A percentile compares a stretch with the other conserved stretches of the same genome.
These are phyloP conservation scores for Baronia brevicornis DNA, from an alignment of 2,888 invertebrate genomes.

Conservation along the genomic window DNA sequence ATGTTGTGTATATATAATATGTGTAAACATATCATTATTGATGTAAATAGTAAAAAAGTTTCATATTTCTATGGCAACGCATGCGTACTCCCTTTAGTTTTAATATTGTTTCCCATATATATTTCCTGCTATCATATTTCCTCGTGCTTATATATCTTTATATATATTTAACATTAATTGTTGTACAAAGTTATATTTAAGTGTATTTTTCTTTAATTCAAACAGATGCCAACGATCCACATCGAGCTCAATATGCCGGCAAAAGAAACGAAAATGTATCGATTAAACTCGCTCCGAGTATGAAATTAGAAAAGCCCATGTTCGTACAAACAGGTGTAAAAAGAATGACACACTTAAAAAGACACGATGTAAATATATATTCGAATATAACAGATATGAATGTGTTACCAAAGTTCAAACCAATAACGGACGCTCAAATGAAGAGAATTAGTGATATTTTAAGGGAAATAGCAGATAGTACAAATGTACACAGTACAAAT, in stretches of 20 bases:
- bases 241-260: constrained; percentile 50
- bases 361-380: constrained; percentile 38
- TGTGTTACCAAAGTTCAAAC: constrained; percentile 56
- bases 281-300: constrained; percentile 30
- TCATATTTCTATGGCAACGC: background rate
- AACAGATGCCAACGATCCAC: constrained; percentile 69
- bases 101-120: background rate
- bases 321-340: constrained; percentile 49
- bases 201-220: constrained; percentile 35
- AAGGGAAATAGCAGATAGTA: constrained; percentile 36
- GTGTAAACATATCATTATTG: no score
- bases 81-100: no score
- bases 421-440: constrained; percentile 64
- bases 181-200: constrained; percentile 23
- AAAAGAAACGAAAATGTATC: constrained; percentile 30
- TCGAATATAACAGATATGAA: constrained; percentile 39
- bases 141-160: constrained; percentile 4
- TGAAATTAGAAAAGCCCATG: constrained; percentile 50
- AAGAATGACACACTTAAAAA: constrained; percentile 26
- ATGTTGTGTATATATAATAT: no score
- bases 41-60: constrained; percentile 9
- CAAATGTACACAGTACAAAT: constrained; percentile 25
- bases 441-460: constrained; percentile 51
- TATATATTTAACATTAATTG: constrained; percentile 11
- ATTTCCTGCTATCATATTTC: constrained; percentile 1